Percentiles rank a stretch among this genome's conserved stretches.
These are phyloP conservation scores for Molanna angustata DNA, from an alignment of 2,888 invertebrate genomes.

Conservation along the genomic window DNA sequence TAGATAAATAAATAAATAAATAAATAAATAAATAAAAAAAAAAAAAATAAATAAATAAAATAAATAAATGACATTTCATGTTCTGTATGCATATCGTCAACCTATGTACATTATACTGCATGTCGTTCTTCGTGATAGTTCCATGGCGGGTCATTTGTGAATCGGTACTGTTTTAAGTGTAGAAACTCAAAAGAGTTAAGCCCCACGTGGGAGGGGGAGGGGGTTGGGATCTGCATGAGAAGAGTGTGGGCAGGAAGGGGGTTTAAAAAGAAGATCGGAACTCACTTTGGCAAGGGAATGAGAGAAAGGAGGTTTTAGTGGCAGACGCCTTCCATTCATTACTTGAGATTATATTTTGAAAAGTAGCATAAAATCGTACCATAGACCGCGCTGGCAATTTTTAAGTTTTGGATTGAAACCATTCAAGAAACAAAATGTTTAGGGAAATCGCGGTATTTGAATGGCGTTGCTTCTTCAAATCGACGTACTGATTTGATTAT, in stretches of 20 bases:
- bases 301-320: background rate
- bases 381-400: slow-evolving; percentile 8
- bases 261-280: no score
- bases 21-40: no score
- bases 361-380: slow-evolving; percentile 17
- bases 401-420: slow-evolving; percentile 2
- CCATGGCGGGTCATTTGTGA: slow-evolving; percentile 18
- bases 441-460: no score
- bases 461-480: no score
- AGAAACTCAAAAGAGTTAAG: slow-evolving; percentile 26
- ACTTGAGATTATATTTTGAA: slow-evolving; percentile 27
- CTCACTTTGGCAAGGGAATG: no score
- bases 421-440: background rate
- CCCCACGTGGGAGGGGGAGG: background rate
- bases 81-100: background rate
- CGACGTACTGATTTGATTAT: no score
- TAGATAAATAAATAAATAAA: no score
- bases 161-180: slow-evolving; percentile 20
- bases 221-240: slow-evolving; percentile 4
- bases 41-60: no score
- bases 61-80: background rate
- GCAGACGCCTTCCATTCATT: slow-evolving; percentile 26
- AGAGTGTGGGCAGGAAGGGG: background rate
- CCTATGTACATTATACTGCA: background rate
- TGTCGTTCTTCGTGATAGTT: slow-evolving; percentile 11